These are phyloP conservation scores for Phaethon lepturus DNA, from an alignment of 2,113 vertebrate genomes.

Conservation along the genomic window DNA sequence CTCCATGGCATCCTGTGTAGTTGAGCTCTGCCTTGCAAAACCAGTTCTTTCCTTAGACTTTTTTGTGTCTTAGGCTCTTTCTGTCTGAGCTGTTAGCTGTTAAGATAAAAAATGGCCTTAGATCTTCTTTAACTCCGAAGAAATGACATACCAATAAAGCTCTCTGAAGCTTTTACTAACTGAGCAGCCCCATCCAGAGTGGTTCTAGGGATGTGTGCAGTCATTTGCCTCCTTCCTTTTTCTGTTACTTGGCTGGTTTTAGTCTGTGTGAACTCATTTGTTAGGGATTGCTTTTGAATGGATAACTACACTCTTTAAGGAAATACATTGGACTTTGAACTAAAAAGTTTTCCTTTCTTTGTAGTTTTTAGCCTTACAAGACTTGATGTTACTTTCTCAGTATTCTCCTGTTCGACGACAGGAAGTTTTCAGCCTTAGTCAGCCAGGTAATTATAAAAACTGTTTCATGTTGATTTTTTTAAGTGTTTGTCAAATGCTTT, in stretches of 20 bases:
- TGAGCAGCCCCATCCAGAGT: background rate
- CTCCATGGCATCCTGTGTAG: background rate
- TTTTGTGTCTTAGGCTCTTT: background rate
- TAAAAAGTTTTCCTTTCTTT: background rate
- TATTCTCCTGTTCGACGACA: conserved; percentile 87
- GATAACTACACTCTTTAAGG: background rate
- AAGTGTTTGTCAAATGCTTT: background rate
- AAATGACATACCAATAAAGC: background rate
- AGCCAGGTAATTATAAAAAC: conserved; percentile 85
- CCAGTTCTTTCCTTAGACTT: background rate
- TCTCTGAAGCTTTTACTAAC: background rate
- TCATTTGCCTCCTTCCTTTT: background rate
- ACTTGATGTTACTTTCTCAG: conserved; percentile 91
- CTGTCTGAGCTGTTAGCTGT: background rate
- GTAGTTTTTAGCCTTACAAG: conserved; percentile 95
- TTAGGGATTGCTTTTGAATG: background rate
- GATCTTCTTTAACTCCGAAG: background rate
- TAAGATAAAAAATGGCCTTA: background rate
- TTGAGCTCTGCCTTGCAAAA: background rate
- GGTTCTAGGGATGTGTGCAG: background rate
- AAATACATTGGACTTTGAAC: background rate
- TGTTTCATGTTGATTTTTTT: background rate
- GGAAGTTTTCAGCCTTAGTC: conserved; percentile 96
- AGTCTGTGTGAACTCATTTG: background rate
- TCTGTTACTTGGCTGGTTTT: background rate